A percentile compares a stretch with the other conserved stretches of the same genome.
Evolutionary conservation across 2,113 vertebrate genomes (phyloP).

Genomic region (Diphyllodes magnificus): DNA sequence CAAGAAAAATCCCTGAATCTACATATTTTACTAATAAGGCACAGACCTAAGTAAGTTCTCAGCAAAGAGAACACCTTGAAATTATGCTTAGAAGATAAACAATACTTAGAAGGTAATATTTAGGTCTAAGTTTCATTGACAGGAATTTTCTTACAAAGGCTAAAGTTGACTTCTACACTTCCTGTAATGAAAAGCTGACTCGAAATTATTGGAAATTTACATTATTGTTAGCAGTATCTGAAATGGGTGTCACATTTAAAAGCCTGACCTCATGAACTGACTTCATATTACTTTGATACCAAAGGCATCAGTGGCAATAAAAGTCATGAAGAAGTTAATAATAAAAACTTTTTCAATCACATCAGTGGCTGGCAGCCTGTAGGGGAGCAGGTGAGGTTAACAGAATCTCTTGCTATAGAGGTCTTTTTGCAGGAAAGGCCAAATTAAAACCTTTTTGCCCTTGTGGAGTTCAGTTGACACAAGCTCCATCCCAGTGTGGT

Average conservation of each 20-base stretch:
- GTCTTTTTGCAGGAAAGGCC: neutral
- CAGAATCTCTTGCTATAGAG: neutral
- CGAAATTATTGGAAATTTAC: neutral
- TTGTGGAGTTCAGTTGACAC: neutral
- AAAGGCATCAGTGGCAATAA: neutral
- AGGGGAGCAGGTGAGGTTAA: neutral
- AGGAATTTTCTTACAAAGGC: neutral
- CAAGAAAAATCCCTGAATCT: neutral
- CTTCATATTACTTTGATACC: neutral
- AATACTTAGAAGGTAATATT: neutral
- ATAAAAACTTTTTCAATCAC: neutral
- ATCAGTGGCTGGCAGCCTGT: neutral
- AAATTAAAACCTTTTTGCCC: neutral
- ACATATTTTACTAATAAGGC: neutral
- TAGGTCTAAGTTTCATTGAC: neutral
- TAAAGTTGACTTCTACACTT: neutral
- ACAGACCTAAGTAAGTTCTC: neutral
- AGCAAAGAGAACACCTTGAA: neutral
- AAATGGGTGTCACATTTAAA: neutral
- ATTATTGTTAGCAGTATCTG: neutral
- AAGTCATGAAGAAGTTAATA: neutral
- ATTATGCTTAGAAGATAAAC: neutral
- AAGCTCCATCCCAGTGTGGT: neutral
- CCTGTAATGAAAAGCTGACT: neutral
- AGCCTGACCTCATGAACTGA: neutral